phyloP scores from a whole-genome alignment of 2,797 vertebrate species.

The Trematomus bernacchii region DNA sequence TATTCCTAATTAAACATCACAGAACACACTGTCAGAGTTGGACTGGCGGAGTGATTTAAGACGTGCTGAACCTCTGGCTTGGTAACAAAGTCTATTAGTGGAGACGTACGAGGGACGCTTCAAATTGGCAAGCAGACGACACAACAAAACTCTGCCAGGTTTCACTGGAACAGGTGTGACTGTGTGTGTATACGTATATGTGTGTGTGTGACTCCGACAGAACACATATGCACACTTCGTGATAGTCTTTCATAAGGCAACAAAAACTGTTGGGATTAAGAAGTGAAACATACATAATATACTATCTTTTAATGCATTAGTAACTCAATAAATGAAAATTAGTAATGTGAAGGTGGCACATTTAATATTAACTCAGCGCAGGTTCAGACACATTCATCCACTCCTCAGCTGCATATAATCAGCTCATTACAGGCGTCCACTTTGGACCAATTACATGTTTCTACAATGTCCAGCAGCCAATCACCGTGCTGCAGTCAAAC shows the following conservation, averaged over 20 bases:
- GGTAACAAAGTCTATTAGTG: conserved; percentile 80
- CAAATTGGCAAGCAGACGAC: conserved; percentile 75
- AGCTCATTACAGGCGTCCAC: too few species aligned
- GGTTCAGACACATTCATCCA: too few species aligned
- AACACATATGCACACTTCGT: conserved; percentile 7
- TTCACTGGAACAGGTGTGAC: conserved; percentile 68
- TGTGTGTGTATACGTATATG: conserved; percentile 22
- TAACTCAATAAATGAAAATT: not conserved
- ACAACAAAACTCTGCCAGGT: conserved; percentile 72
- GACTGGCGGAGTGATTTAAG: conserved; percentile 80
- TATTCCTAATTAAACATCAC: conserved; percentile 88
- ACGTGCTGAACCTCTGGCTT: conserved; percentile 82
- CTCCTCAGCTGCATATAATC: too few species aligned
- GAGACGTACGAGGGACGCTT: conserved; percentile 74
- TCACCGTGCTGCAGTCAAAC: too few species aligned
- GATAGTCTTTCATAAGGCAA: conserved; percentile 4
- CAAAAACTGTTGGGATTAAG: not conserved
- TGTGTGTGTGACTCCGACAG: conserved; percentile 1
- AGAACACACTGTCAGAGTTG: conserved; percentile 80
- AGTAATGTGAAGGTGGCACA: not conserved
- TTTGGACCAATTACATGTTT: too few species aligned
- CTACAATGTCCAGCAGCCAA: too few species aligned
- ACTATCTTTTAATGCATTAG: not conserved
- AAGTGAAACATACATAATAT: not conserved
- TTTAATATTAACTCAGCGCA: not conserved